Evolutionary conservation across 1,140 invertebrate genomes (phyloP), one percentile per base, ranked within the genome.

Genomic region (Lordiphosa collinella): DNA sequence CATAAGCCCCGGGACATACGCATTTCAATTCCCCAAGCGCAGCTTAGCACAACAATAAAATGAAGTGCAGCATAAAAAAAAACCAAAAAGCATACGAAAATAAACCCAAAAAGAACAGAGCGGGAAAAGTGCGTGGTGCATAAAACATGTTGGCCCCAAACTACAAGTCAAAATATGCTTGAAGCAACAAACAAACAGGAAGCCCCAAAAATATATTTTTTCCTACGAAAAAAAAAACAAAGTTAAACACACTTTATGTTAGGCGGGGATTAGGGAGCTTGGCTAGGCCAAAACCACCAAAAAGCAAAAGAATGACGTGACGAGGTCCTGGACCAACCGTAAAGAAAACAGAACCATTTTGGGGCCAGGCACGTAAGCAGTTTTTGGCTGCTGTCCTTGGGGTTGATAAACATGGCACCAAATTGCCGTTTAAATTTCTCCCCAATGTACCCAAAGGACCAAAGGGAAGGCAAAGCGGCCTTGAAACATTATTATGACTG

Each of bases 371-470:
- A 80, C 76, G 78, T 75, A 82, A 84, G 71, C 76, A 76, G 71
- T 80, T 76, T 74, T 60, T 56, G 78, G 75, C 32, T 51, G 55
- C 43, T 82, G 70, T 75, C 71, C 71, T 82, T 82, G 76, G 78
- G 76, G 78, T 72, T 84, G 76, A 78, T 84, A 84, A 82, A 82
- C 76, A 84, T 67, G 67, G 71, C 71, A 58, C 76, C 72, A 82
- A 82, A 84, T 82, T 84, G 78, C 78, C 72, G 78, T 82, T 82
- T 82, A 84, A 82, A 82, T 82, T 82, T 84, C 78, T 84, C 78
- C 79, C 78, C 65, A 82, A 70, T 70, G 74, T 60, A 38, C 54
- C 54, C 57, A 41, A 49, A 48, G 68, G 55, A 29, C 25, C 25
- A 29, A 29, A 29, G 25, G 25, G 25, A 29, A 5, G 57, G 59